Evolutionary conservation across 2,797 vertebrate species (phyloP).

Genomic region (Pantherophis vulpinus): DNA sequence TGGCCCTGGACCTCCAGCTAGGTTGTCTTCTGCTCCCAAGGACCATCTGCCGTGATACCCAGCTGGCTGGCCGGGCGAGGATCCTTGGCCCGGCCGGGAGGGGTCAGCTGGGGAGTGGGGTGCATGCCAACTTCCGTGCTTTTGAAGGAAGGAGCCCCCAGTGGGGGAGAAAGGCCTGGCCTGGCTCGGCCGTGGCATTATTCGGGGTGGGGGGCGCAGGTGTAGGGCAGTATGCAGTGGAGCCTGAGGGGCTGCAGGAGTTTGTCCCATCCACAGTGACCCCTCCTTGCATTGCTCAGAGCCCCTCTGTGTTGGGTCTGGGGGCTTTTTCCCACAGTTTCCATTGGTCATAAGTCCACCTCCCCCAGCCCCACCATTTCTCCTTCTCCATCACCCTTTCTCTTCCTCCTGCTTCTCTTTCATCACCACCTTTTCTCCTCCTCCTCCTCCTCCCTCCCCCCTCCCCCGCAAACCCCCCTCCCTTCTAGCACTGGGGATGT

Average conservation of each 20-base stretch:
- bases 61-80: neutral
- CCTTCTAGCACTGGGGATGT: too few species aligned
- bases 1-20: neutral
- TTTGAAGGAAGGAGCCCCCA: too few species aligned
- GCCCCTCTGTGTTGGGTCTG: neutral
- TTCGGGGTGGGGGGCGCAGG: neutral
- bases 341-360: accelerated
- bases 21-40: neutral
- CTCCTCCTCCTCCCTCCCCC: too few species aligned
- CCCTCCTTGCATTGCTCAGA: neutral
- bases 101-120: too few species aligned
- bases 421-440: too few species aligned
- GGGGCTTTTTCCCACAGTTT: neutral
- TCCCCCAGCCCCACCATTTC: neutral
- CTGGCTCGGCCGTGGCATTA: neutral
- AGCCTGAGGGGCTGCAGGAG: too few species aligned
- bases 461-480: too few species aligned
- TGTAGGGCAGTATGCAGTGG: neutral
- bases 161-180: too few species aligned
- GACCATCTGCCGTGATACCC: neutral
- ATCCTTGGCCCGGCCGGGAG: neutral
- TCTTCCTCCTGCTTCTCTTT: neutral
- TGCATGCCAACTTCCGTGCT: neutral
- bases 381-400: neutral
- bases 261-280: neutral